Evolutionary conservation across 1,140 invertebrate species (phyloP), one percentile per base, ranked within the genome.

Genomic region (Drosophila teissieri): DNA sequence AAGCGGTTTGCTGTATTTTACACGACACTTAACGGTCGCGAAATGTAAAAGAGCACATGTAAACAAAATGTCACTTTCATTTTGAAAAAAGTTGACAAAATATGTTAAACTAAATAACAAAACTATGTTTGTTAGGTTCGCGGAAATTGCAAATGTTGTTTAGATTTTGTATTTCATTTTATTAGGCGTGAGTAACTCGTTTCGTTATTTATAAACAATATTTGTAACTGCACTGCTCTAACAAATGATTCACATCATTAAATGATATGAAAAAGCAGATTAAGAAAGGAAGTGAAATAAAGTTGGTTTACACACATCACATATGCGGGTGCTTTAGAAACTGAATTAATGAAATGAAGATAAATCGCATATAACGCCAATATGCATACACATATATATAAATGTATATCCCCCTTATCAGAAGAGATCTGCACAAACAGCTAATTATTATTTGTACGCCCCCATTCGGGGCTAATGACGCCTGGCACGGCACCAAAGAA

Each of bases 381-480:
- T 27, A n/a, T 27, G n/a, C 24, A 6, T 39, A 17, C 40, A 19
- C 14, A 15, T 22, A 31, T 24, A 15, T 15, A 8, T 2, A 31
- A 2, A 31, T 31, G 31, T 31, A 39, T 4, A 14, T 14, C 2
- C 24, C 14, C 10, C 11, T 36, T 52, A 75, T 68, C 60, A 52
- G 24, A 63, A 10, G 27, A 52, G 31, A 75, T 75, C 53, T 52
- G 36, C 48, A 40, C 37, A 39, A 53, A 40, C 37, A 39, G 61
- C 7, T 24, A 17, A 39, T 52, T n/a, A 14, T 42, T 37, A 55
- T 63, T 45, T 51, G 54, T 44, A 64, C 69, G 68, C 68, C 58
- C 51, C 70, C 46, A 63, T 75, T 24, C 15, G 22, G 15, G 14
- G 17, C 27, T 75, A 75, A 53, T 75, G 73, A 17, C 19, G 36